Conservation (phyloP, 2,797 vertebrate species). For the Chanos chanos region DNA sequence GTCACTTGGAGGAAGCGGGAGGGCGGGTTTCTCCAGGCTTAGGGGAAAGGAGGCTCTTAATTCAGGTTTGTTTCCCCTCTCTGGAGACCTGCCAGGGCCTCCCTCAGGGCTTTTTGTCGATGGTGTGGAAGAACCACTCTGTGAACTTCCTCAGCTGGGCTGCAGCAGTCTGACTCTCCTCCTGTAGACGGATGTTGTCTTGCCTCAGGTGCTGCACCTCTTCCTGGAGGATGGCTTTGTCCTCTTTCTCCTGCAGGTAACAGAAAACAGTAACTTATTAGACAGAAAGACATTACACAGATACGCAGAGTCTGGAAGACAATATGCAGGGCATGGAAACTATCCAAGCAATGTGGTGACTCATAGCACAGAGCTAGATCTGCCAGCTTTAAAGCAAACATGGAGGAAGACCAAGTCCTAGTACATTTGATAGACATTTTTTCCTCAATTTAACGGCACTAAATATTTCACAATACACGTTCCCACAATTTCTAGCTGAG, state of each 20-base stretch:
- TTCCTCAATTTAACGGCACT: too few species aligned
- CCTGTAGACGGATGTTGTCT: conserved; percentile 94
- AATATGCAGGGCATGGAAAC: too few species aligned
- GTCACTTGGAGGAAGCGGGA: conserved; percentile 31
- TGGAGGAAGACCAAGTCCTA: too few species aligned
- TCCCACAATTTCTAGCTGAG: too few species aligned
- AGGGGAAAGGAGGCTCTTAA: conserved; percentile 18
- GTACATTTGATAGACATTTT: too few species aligned
- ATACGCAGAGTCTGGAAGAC: too few species aligned
- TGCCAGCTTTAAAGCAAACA: too few species aligned
- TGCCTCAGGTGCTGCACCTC: conserved; percentile 94
- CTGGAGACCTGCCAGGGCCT: not conserved
- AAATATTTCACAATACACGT: too few species aligned
- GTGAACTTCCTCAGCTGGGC: conserved; percentile 97
- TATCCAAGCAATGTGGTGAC: too few species aligned
- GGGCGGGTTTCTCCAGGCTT: too few species aligned
- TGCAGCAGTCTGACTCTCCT: conserved; percentile 89
- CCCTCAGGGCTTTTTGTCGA: conserved; percentile 87
- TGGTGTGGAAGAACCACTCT: conserved; percentile 93
- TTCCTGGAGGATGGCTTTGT: conserved; percentile 91
- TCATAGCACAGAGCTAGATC: too few species aligned
- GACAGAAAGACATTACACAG: not conserved
- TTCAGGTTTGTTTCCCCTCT: not conserved
- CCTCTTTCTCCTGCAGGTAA: conserved; percentile 89
- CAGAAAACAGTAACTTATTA: not conserved